phyloP scores from a whole-genome alignment of 2,888 invertebrate species.

The Drosophila basisetae region DNA sequence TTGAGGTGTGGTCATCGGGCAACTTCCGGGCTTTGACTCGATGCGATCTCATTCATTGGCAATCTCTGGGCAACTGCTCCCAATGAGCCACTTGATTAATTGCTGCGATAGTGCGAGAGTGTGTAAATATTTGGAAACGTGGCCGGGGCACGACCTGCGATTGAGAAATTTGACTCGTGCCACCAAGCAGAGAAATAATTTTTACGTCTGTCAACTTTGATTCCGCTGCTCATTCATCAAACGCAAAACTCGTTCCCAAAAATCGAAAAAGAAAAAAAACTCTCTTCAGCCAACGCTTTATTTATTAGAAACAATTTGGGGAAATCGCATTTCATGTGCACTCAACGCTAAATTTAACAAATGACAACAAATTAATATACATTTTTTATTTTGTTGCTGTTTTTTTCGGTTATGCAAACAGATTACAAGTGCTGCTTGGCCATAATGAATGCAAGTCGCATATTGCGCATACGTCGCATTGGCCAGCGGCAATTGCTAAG shows the following conservation, averaged over 20 bases:
- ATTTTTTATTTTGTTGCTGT: not conserved
- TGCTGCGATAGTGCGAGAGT: conserved; percentile 57
- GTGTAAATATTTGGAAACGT: conserved; percentile 61
- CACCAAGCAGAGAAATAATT: conserved; percentile 70
- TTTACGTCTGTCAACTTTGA: conserved; percentile 79
- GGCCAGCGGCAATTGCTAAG: conserved; percentile 35
- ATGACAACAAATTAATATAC: conserved; percentile 63
- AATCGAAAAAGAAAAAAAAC: conserved; percentile 7
- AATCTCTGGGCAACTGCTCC: conserved; percentile 39
- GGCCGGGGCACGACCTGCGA: conserved; percentile 51
- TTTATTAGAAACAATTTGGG: conserved; percentile 31
- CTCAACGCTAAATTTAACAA: conserved; percentile 42
- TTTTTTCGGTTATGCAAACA: conserved; percentile 40
- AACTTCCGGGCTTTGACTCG: conserved; percentile 81
- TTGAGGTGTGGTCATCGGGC: conserved; percentile 71
- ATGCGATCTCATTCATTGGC: conserved; percentile 43
- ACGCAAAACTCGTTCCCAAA: conserved; percentile 42
- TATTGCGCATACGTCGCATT: conserved; percentile 68
- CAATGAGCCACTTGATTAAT: conserved; percentile 76
- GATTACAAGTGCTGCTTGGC: conserved; percentile 23
- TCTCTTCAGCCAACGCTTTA: conserved; percentile 16
- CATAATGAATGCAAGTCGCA: conserved; percentile 59
- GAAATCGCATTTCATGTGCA: conserved; percentile 51
- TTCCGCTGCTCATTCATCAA: conserved; percentile 73
- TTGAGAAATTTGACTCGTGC: conserved; percentile 79